A percentile compares a stretch with the other conserved stretches of the same genome.
Conservation (phyloP, 1,140 invertebrate species). For the Pseudomyrmex sp. region DNA sequence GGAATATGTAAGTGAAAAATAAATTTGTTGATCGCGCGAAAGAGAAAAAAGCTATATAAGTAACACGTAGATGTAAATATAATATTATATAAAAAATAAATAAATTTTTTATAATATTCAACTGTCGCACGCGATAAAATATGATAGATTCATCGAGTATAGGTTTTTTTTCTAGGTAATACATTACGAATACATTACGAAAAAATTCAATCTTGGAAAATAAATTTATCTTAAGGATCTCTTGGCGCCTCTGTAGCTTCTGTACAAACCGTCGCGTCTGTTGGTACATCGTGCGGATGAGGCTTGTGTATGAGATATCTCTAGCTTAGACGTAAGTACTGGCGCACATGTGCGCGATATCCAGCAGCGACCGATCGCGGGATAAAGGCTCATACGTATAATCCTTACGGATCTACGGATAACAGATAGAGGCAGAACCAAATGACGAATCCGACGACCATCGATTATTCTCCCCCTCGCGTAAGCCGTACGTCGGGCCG, state of each 20-base stretch:
- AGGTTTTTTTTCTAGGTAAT: not conserved
- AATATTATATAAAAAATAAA: too few relatives aligned
- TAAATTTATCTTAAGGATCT: slow-evolving; percentile 54
- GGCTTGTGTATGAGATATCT: slow-evolving; percentile 51
- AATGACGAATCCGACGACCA: slow-evolving; percentile 60
- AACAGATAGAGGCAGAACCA: slow-evolving; percentile 63
- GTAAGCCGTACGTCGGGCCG: slow-evolving; percentile 58
- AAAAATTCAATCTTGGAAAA: slow-evolving; percentile 51
- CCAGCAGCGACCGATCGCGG: slow-evolving; percentile 44
- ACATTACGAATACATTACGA: slow-evolving; percentile 10
- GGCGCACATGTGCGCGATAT: slow-evolving; percentile 63
- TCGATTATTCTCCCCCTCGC: slow-evolving; percentile 66
- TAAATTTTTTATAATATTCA: not conserved
- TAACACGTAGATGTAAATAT: too few relatives aligned
- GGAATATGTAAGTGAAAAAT: too few relatives aligned
- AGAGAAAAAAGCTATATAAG: too few relatives aligned
- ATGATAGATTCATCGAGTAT: not conserved
- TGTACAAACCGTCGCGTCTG: slow-evolving; percentile 22
- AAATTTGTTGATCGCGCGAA: too few relatives aligned
- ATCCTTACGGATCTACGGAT: slow-evolving; percentile 71
- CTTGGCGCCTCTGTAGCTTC: not conserved
- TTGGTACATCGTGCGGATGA: slow-evolving; percentile 37
- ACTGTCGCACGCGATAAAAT: not conserved
- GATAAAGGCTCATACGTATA: slow-evolving; percentile 69
- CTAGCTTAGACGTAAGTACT: slow-evolving; percentile 63